phyloP scores from a whole-genome alignment of 2,113 vertebrate genomes.

The Stomatorhinus ivindoensis region DNA sequence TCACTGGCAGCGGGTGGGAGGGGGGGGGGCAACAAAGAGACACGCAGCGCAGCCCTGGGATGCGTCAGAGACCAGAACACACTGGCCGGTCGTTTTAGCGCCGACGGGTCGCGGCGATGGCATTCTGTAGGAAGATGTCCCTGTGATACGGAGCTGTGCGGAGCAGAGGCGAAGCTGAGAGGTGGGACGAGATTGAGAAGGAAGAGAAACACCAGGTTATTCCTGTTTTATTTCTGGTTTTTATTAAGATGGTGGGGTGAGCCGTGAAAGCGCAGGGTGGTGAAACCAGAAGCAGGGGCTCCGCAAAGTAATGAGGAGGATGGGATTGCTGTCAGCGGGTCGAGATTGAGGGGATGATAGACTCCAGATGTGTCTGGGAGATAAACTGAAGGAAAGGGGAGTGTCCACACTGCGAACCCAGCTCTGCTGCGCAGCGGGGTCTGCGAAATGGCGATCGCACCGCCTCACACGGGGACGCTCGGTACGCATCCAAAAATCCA shows the following conservation, averaged over 20 bases:
- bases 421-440: slow-evolving; percentile 58
- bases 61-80: not conserved
- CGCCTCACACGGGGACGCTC: slow-evolving; percentile 41
- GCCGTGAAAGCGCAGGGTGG: not conserved
- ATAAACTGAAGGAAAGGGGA: slow-evolving; percentile 67
- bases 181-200: not conserved
- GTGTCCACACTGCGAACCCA: slow-evolving; percentile 64
- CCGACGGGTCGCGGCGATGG: not conserved
- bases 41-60: not conserved
- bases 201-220: not conserved
- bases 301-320: not conserved
- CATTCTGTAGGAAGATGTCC: not conserved
- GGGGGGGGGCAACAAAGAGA: slow-evolving; percentile 20
- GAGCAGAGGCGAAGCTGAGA: not conserved
- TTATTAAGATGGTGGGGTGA: not conserved
- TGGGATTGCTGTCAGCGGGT: not conserved
- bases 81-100: not conserved
- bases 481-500: not conserved
- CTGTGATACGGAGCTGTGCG: not conserved
- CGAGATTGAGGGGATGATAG: slow-evolving; percentile 52
- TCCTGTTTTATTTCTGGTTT: not conserved
- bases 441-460: slow-evolving; percentile 53
- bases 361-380: slow-evolving; percentile 72
- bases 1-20: not conserved
- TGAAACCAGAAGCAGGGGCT: not conserved